phyloP scores from a whole-genome alignment of 1,140 invertebrate species.

The Sminthurides bifidus region DNA sequence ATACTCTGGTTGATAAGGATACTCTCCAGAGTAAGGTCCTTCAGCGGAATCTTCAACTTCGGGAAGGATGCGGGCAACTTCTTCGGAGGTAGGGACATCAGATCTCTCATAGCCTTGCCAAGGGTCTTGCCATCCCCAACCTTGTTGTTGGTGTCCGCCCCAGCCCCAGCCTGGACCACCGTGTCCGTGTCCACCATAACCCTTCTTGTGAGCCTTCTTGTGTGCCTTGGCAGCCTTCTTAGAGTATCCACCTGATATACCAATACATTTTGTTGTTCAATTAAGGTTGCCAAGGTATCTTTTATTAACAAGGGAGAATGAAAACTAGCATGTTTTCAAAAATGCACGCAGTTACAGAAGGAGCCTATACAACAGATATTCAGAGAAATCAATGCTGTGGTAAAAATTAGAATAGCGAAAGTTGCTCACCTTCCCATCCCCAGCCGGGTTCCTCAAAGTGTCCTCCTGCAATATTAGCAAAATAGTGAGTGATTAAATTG shows the following conservation, averaged over 20 bases:
- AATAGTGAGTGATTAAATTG: neutral
- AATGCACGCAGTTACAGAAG: neutral
- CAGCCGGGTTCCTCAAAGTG: conserved; percentile 9
- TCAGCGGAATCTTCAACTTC: neutral
- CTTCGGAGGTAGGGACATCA: neutral
- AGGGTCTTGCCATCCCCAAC: conserved; percentile 5
- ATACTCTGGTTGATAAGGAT: neutral
- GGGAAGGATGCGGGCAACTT: neutral
- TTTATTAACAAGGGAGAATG: no score
- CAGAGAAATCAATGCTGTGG: no score
- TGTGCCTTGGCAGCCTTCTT: neutral
- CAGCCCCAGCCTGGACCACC: neutral
- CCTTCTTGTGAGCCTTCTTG: conserved; percentile 5
- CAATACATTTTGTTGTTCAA: no score
- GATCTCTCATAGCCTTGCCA: conserved; percentile 4
- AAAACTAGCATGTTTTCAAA: neutral
- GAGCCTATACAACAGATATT: neutral
- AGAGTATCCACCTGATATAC: neutral
- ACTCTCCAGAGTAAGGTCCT: neutral
- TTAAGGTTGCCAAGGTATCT: no score
- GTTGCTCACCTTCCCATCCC: conserved; percentile 2
- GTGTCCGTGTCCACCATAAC: conserved; percentile 1
- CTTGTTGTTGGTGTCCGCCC: conserved; percentile 7
- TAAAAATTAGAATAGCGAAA: neutral
- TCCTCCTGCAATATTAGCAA: neutral